Base-by-base conservation (phyloP, 2,113 vertebrate genomes). In the Cercopithecus mona region DNA sequence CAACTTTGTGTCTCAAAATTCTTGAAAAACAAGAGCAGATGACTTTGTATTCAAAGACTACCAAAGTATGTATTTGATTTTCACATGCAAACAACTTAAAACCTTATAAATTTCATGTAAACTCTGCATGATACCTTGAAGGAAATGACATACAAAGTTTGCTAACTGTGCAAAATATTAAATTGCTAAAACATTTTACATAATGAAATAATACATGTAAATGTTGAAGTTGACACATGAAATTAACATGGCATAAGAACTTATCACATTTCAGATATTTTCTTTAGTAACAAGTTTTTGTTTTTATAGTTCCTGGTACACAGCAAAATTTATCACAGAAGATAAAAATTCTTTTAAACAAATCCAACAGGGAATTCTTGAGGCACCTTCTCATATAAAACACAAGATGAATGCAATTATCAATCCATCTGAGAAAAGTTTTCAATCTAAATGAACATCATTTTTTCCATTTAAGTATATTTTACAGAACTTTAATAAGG, bases 131-230 rank as follows among this genome's bases (percentile, higher is more conserved):
- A 97, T 73, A 93, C 98, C 97, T 98, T 98, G 97, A 98, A 99
- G 96, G 96, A 98, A 98, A 98, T 95, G 88, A 98, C 90, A 45
- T 97, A 98, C 97, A 98, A 98, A 98, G 93, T 98, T 81, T 89
- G 95, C 95, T 57, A 88, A 98, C 9, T 98, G 98, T 98, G 98
- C 98, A 99, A 98, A 99, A 98, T 98, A 98, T 98, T 98, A 83
- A 96, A 98, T 87, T 98, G 97, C 96, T 97, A 90, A 92, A 96
- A 98, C 98, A 98, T 98, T 98, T 98, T 98, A 99, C 98, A 98
- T 94, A 98, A 97, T 97, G 96, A 81, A 97, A 97, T 93, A 98
- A 97, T 96, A 98, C 97, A 98, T 61, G 96, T 96, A 96, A 97
- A 98, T 96, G 94, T 98, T 98, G 90, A 98, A 97, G 97, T 50